Evolutionary conservation across 2,888 invertebrate species (phyloP).

Genomic region (Halictus ligatus): DNA sequence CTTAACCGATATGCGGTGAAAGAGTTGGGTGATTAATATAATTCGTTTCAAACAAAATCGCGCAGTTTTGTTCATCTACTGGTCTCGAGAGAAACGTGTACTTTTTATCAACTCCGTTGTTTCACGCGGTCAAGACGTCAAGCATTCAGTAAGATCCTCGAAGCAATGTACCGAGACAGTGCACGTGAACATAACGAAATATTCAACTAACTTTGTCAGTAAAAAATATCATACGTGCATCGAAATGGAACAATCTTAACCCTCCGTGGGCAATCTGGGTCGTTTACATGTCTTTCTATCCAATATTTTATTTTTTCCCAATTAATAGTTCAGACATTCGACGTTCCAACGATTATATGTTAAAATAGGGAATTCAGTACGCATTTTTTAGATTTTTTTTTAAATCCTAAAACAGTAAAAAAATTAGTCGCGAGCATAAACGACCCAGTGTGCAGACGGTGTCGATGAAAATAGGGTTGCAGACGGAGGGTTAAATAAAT

Average conservation of each 20-base stretch:
- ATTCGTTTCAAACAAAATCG: background rate
- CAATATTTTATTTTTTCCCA: background rate
- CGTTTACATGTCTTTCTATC: background rate
- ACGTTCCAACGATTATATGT: background rate
- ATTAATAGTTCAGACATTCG: background rate
- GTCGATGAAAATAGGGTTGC: too few relatives aligned
- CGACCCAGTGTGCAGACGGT: background rate
- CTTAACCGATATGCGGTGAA: conserved; percentile 34
- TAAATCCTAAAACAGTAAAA: background rate
- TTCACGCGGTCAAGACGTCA: background rate
- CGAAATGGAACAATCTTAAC: background rate
- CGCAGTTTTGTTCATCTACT: background rate
- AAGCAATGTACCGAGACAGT: background rate
- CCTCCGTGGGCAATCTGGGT: too few relatives aligned
- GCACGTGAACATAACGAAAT: background rate
- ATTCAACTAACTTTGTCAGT: background rate
- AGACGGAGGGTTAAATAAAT: background rate
- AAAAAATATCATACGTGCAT: too few relatives aligned
- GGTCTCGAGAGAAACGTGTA: background rate
- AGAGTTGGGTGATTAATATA: conserved; percentile 17
- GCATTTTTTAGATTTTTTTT: background rate
- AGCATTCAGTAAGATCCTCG: background rate
- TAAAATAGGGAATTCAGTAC: too few relatives aligned
- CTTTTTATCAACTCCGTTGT: background rate
- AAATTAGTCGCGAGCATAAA: background rate